A percentile compares a stretch with the other conserved stretches of the same genome.
Evolutionary conservation across 1,140 invertebrate genomes (phyloP).

Genomic region (Platorchestia sp.): DNA sequence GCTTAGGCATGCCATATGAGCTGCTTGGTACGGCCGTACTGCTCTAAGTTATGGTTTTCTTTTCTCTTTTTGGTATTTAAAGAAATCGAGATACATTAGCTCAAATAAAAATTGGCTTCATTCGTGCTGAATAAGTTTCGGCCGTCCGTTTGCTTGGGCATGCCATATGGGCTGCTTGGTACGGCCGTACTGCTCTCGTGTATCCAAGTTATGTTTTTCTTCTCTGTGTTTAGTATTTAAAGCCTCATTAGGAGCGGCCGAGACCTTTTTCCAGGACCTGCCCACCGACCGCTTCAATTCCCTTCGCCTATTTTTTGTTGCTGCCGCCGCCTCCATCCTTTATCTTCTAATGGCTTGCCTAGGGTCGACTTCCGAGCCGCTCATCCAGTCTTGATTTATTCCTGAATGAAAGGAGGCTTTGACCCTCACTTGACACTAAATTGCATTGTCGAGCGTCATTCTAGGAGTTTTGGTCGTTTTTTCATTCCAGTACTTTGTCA

Average conservation of each 20-base stretch:
- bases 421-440: neutral
- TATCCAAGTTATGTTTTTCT: conserved; percentile 1
- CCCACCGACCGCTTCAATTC: neutral
- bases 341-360: neutral
- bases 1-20: neutral
- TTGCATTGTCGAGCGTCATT: neutral
- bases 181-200: neutral
- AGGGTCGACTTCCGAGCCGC: neutral
- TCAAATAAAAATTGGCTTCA: too few relatives aligned
- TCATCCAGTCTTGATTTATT: conserved; percentile 9
- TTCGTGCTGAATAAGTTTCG: neutral
- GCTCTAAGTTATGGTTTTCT: neutral
- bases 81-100: too few relatives aligned
- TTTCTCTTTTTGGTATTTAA: neutral
- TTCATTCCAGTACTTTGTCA: neutral
- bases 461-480: neutral
- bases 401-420: neutral
- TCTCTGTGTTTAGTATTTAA: neutral
- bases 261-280: conserved; percentile 6
- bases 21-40: neutral
- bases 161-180: neutral
- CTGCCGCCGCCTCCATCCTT: neutral
- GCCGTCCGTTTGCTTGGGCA: neutral
- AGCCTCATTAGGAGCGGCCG: conserved; percentile 3
- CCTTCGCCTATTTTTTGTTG: neutral